Evolutionary conservation across 2,888 invertebrate species (phyloP).

Genomic region (Invenusta paracnida): DNA sequence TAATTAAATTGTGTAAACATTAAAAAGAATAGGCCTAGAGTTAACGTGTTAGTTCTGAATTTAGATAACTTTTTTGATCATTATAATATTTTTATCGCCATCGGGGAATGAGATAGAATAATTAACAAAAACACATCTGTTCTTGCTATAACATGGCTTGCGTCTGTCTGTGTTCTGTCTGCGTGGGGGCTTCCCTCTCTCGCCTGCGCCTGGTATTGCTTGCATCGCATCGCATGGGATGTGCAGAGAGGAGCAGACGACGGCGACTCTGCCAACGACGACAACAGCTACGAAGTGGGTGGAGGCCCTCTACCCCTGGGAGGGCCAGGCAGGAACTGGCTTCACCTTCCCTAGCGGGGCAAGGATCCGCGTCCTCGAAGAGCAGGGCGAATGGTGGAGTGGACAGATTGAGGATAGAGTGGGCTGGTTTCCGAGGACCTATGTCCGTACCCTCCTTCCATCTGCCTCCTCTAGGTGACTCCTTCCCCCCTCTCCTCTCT

Average conservation of each 20-base stretch:
- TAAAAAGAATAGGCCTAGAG: no score
- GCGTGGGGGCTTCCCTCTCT: no score
- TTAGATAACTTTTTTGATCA: no score
- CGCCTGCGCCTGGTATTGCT: no score
- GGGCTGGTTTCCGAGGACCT: slow-evolving; percentile 94
- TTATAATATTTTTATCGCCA: no score
- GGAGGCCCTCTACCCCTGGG: slow-evolving; percentile 32
- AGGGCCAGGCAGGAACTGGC: background rate
- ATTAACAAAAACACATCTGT: background rate
- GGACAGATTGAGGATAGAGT: slow-evolving; percentile 82
- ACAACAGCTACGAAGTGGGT: background rate
- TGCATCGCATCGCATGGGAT: no score
- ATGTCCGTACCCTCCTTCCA: slow-evolving; percentile 64
- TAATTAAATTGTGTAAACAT: no score
- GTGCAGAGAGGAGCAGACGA: no score
- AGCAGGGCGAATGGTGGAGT: slow-evolving; percentile 64
- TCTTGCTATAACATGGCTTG: no score
- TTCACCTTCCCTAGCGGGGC: slow-evolving; percentile 18
- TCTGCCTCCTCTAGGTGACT: slow-evolving; percentile 40
- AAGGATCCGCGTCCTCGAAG: background rate
- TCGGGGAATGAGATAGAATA: background rate
- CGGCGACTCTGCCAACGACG: no score
- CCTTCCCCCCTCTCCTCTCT: background rate
- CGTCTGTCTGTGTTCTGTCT: no score
- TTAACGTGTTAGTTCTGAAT: no score